phyloP scores from a whole-genome alignment of 2,797 vertebrate genomes.

The Chlorospingus semifuscus region DNA sequence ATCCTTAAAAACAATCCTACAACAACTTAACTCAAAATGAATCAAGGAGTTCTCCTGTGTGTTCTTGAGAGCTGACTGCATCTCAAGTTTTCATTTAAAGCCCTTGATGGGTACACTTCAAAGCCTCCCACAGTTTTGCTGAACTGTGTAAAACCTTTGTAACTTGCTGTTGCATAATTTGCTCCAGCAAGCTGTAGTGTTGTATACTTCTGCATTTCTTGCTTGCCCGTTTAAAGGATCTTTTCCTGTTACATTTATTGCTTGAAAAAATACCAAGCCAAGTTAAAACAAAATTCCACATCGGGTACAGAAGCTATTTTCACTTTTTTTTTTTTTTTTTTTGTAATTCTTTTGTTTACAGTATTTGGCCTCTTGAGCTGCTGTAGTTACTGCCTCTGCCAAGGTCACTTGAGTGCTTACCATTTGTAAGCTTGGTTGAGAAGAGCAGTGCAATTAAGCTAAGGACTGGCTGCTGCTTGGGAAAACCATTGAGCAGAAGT shows the following conservation, averaged over 20 bases:
- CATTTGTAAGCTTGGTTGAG: not conserved
- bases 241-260: not conserved
- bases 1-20: not conserved
- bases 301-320: not conserved
- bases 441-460: not conserved
- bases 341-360: not conserved
- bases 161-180: conserved; percentile 7
- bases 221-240: not conserved
- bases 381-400: not conserved
- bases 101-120: not conserved
- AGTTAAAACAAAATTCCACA: not conserved
- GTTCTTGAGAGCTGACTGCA: not conserved
- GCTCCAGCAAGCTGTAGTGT: not conserved
- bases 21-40: not conserved
- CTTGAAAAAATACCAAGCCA: not conserved
- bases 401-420: not conserved
- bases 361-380: not conserved
- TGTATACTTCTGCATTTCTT: not conserved
- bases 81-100: not conserved
- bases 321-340: not conserved
- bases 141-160: conserved; percentile 26
- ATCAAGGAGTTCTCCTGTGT: not conserved
- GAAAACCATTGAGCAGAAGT: not conserved
- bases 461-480: not conserved
- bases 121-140: conserved; percentile 5